Evolutionary conservation across 1,140 invertebrate genomes (phyloP).

Genomic region (Diabrotica undecimpunctata): DNA sequence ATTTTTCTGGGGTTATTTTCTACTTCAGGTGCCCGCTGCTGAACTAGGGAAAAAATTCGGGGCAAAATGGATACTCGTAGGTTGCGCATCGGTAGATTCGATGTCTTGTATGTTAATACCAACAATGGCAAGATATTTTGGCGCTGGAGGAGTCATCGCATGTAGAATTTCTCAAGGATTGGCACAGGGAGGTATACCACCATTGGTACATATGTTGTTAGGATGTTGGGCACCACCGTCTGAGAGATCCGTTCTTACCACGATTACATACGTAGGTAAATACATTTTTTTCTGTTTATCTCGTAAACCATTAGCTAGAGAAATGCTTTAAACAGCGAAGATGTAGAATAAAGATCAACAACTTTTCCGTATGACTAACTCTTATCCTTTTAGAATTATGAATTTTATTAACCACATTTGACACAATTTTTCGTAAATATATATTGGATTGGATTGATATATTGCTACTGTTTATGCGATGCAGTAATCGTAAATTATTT

Average conservation of each 20-base stretch:
- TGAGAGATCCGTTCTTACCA: slow-evolving; percentile 26
- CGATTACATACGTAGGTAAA: slow-evolving; percentile 26
- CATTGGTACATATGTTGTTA: slow-evolving; percentile 23
- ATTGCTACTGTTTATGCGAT: no score
- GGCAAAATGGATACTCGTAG: slow-evolving; percentile 58
- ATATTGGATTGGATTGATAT: no score
- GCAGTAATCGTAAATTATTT: no score
- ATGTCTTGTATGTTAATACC: slow-evolving; percentile 25
- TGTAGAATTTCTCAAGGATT: slow-evolving; percentile 30
- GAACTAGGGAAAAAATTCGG: slow-evolving; percentile 63
- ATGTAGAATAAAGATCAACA: neutral
- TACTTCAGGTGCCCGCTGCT: slow-evolving; percentile 62
- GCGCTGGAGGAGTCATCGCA: slow-evolving; percentile 28
- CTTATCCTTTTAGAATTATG: neutral
- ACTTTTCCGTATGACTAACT: neutral
- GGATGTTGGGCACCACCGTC: slow-evolving; percentile 26
- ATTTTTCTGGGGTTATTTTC: slow-evolving; percentile 63
- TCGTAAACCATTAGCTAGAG: neutral
- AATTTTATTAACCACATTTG: no score
- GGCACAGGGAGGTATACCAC: slow-evolving; percentile 24
- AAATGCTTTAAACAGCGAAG: neutral
- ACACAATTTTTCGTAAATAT: no score
- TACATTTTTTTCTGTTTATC: neutral
- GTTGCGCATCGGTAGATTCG: slow-evolving; percentile 28
- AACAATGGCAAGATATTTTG: slow-evolving; percentile 23